A percentile compares a stretch with the other conserved stretches of the same genome.
phyloP scores from a whole-genome alignment of 2,888 invertebrate genomes.

The Prenolepis imparis region DNA sequence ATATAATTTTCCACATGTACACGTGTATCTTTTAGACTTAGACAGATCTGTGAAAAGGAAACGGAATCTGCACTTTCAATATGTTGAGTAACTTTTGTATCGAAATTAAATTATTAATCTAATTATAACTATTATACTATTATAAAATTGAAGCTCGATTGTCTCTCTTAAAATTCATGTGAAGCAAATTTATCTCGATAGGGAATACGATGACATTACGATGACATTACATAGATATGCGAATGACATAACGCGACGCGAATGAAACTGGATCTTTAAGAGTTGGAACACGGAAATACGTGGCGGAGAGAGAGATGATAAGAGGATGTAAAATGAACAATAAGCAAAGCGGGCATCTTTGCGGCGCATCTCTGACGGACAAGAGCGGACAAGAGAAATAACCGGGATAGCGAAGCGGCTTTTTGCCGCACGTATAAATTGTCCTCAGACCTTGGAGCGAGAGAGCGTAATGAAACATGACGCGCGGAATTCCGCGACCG shows the following conservation, averaged over 20 bases:
- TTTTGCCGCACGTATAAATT: slow-evolving; percentile 47
- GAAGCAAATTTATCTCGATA: not conserved
- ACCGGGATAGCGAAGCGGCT: not conserved
- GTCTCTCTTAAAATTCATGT: not conserved
- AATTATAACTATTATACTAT: not conserved
- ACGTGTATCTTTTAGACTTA: not conserved
- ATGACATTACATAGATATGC: no score
- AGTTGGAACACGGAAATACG: no score
- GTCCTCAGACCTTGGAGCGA: slow-evolving; percentile 42
- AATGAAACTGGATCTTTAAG: not conserved
- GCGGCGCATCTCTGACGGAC: not conserved
- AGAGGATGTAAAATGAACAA: not conserved
- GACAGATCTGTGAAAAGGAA: not conserved
- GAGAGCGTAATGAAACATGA: slow-evolving; percentile 57
- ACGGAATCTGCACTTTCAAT: not conserved
- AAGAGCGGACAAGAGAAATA: not conserved
- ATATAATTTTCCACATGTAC: not conserved
- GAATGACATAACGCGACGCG: not conserved
- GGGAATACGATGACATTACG: not conserved
- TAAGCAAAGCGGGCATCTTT: not conserved
- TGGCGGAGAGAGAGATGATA: not conserved
- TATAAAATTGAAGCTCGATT: not conserved
- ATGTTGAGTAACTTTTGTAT: not conserved
- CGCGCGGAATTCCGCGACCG: slow-evolving; percentile 47
- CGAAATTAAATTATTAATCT: not conserved